Base-by-base conservation (phyloP, 2,113 vertebrate genomes). In the Osmerus mordax region DNA sequence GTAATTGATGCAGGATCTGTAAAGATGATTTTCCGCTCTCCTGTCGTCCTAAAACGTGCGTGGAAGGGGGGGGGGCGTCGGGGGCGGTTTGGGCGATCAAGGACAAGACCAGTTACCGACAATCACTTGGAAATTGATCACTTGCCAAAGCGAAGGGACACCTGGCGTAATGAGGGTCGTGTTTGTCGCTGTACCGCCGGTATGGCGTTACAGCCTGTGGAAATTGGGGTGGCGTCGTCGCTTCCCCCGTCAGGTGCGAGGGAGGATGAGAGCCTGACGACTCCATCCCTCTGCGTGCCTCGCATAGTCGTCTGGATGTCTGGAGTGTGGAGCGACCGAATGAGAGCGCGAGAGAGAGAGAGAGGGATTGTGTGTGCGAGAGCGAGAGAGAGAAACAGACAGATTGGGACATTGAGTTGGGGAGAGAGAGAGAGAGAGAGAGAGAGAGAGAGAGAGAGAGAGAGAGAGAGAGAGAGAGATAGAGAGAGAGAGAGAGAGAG, bases 1-100 rank as follows among this genome's bases (percentile, higher is more conserved):
- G 73, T 75, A 71, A 78, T 73, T 80, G 77, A 76, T 63, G 29
- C 41, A 12, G 63, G 70, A 52, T 15, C 52, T 67, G 77, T 78
- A 66, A 81, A 80, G 18, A 55, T 72, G 74, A 66, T 80, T 52
- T 67, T 80, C 74, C 16, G 41, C 75, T 41, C 41, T 14, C 25
- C 41, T 66, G 60, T 71, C 76, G 65, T 72, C 64, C 3, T 41
- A 41, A 70, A 84, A 70, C 78, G 65, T 58, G 53, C 75, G 55
- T 63, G 51, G 14, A 73, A 83, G 9, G 58, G 63, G 60, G 54
- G 63, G 29, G 67, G 56, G 58, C 61, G 51, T 47, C 23, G 3
- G 29, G 47, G 47, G 29, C 47, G n/a, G n/a, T 69, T 1, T 3
- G 60, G 8, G 54, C 68, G 23, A 62, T 77, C n/a, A 75, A 73